Evolutionary conservation across 2,888 invertebrate genomes (phyloP).

Genomic region (Epistrophella euchroma): DNA sequence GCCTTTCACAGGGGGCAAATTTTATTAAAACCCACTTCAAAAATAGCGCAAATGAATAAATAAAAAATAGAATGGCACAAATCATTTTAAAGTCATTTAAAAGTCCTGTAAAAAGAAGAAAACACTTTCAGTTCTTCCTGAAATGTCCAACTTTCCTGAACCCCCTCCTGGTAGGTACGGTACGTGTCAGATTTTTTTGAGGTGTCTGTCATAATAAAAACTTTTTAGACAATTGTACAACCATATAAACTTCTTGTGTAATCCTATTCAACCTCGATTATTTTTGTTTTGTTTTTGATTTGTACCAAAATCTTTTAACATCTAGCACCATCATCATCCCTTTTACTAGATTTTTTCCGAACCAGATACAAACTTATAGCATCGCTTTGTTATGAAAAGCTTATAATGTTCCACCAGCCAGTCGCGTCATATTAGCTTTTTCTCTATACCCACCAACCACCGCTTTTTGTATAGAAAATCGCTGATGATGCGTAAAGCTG

Average conservation of each 20-base stretch:
- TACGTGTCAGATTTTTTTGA: neutral
- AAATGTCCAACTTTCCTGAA: neutral
- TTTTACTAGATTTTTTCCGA: neutral
- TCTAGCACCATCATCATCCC: neutral
- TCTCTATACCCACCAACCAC: neutral
- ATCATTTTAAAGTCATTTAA: too few species aligned
- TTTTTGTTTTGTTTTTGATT: neutral
- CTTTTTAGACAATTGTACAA: neutral
- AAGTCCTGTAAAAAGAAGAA: too few species aligned
- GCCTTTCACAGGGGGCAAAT: too few species aligned
- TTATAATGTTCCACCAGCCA: neutral
- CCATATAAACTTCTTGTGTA: neutral
- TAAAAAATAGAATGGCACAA: too few species aligned
- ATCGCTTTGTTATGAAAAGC: neutral
- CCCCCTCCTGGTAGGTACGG: neutral
- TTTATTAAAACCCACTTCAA: too few species aligned
- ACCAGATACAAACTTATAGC: too few species aligned
- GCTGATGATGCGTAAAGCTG: constrained; percentile 75
- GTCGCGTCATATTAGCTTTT: constrained; percentile 20
- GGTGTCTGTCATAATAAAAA: constrained; percentile 1
- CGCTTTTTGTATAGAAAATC: constrained; percentile 53
- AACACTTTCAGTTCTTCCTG: too few species aligned
- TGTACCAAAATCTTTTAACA: neutral
- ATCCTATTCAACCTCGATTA: neutral
- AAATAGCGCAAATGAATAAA: too few species aligned